Base-by-base conservation (phyloP, 2,113 vertebrate genomes). In the Cathartes aura region DNA sequence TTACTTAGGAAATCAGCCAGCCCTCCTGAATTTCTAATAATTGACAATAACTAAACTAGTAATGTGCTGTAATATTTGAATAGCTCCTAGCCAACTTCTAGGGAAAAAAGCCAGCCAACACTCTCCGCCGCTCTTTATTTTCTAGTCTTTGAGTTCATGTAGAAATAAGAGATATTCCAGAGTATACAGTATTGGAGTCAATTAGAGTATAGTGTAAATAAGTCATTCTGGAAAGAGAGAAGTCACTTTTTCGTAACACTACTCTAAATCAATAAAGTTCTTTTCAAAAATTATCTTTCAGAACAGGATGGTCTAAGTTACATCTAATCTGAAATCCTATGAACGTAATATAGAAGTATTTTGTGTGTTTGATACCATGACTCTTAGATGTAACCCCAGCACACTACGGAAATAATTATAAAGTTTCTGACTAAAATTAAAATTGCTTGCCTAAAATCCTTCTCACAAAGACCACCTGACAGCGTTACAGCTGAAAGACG, bases 81-180 rank as follows among this genome's bases (percentile, higher is more conserved):
- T 5, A 43, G 82, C 82, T 70, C 48, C 60, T 5, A 82, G 78
- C 2, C 55, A 67, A 17, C 62, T 52, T n/a, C 34, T 14, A 40
- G 29, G 38, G 18, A 24, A 20, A n/a, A 12, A 58, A 50, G 27
- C 4, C 63, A 17, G 50, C 14, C 48, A 67, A 6, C 7, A 0
- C 23, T 12, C 21, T n/a, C 63, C 1, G 0, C 5, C 2, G 0
- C 29, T 64, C 32, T 50, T 15, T 8, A 27, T 6, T 15, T 40
- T 60, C 67, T 50, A 19, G 48, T 3, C 83, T 81, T 94, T 71
- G 71, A 15, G 74, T 67, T 59, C 82, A 43, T 0, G 8, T 8
- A 29, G 43, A 74, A 70, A 42, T 32, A 64, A 13, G 67, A 87
- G 62, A 42, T 14, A 15, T 63, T 21, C 19, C 38, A 64, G 83